Evolutionary conservation across 2,113 vertebrate genomes (phyloP).

Genomic region (Ptilorrhoa leucosticta): DNA sequence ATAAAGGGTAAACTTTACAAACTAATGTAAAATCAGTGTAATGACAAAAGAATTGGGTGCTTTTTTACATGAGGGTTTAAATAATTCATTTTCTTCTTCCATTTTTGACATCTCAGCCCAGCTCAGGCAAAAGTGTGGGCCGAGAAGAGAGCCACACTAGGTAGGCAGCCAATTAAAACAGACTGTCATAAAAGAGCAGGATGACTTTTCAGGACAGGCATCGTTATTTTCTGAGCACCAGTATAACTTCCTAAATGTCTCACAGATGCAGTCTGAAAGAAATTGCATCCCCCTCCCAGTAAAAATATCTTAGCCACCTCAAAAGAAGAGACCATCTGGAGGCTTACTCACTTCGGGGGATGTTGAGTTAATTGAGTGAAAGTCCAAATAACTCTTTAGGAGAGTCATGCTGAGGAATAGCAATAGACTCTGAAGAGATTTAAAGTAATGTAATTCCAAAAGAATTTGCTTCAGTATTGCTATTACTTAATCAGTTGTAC

Average conservation of each 20-base stretch:
- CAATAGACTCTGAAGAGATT: not conserved
- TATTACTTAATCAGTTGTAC: not conserved
- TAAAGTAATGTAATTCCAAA: not conserved
- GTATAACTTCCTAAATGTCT: constrained; percentile 63
- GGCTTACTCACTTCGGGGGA: constrained; percentile 5
- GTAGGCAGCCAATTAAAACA: constrained; percentile 46
- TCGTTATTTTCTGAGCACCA: constrained; percentile 26
- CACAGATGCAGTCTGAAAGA: constrained; percentile 56
- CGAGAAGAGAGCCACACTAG: constrained; percentile 21
- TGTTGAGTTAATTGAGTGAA: constrained; percentile 47
- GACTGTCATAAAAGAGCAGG: constrained; percentile 32
- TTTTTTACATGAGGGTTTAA: not conserved
- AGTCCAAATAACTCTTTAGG: constrained; percentile 31
- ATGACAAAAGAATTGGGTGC: not conserved
- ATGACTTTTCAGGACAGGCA: constrained; percentile 49
- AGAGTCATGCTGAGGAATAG: not conserved
- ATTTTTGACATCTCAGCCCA: constrained; percentile 33
- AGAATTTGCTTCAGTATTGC: not conserved
- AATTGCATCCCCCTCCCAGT: not conserved
- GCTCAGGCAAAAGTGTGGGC: constrained; percentile 23
- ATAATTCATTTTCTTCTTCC: constrained; percentile 35
- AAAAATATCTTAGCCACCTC: constrained; percentile 48
- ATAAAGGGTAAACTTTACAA: not conserved
- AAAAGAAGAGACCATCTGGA: constrained; percentile 59
- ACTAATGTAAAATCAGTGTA: not conserved